Evolutionary conservation across 2,888 invertebrate species (phyloP).

Genomic region (Liposcelis brunnea): DNA sequence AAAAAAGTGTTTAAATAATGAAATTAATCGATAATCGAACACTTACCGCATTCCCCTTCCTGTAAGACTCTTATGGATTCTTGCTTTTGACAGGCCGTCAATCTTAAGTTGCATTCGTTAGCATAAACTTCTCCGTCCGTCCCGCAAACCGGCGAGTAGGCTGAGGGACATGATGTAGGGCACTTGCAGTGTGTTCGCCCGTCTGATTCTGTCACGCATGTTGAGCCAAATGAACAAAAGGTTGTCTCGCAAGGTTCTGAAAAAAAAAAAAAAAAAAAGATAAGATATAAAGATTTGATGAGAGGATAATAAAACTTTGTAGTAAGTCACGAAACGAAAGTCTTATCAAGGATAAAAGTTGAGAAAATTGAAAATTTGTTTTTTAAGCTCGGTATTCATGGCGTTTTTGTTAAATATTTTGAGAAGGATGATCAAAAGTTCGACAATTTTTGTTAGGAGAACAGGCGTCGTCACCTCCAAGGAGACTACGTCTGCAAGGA

Average conservation of each 20-base stretch:
- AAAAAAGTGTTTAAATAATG: too few relatives aligned
- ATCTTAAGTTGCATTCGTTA: constrained; percentile 69
- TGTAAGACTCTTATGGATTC: constrained; percentile 17
- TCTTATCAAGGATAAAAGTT: too few relatives aligned
- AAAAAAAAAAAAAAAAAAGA: constrained; percentile 2
- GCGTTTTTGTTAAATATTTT: too few relatives aligned
- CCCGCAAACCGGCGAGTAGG: constrained; percentile 50
- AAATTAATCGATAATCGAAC: not conserved
- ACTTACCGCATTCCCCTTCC: constrained; percentile 7
- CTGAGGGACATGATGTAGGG: not conserved
- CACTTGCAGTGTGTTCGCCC: constrained; percentile 4
- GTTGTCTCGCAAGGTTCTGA: constrained; percentile 8
- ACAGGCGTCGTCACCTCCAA: too few relatives aligned
- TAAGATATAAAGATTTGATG: too few relatives aligned
- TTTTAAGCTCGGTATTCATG: too few relatives aligned
- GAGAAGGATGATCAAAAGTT: too few relatives aligned
- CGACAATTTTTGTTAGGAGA: too few relatives aligned
- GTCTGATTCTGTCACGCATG: constrained; percentile 5
- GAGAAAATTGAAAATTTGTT: too few relatives aligned
- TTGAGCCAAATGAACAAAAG: constrained; percentile 1
- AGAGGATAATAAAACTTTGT: too few relatives aligned
- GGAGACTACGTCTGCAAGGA: too few relatives aligned
- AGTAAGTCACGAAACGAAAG: too few relatives aligned
- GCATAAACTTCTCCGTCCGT: constrained; percentile 72
- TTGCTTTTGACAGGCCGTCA: constrained; percentile 49